Evolutionary conservation across 2,888 invertebrate genomes (phyloP).

Genomic region (Drosophila anceps): DNA sequence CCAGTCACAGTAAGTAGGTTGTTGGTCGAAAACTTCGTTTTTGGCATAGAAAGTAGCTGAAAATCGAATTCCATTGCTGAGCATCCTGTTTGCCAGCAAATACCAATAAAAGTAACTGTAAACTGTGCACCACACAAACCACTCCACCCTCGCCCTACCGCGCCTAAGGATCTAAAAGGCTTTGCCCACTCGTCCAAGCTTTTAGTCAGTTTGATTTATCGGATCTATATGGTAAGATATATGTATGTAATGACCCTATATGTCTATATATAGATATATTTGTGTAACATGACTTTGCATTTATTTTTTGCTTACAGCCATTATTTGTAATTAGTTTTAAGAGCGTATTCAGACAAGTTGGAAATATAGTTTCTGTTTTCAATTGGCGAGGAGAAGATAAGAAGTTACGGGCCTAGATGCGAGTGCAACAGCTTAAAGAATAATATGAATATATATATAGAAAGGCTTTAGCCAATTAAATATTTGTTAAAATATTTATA

Average conservation of each 20-base stretch:
- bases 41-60: slow-evolving; percentile 76
- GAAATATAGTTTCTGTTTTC: background rate
- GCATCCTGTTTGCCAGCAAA: slow-evolving; percentile 56
- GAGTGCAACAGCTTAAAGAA: background rate
- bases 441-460: background rate
- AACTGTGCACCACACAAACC: slow-evolving; percentile 9
- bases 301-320: slow-evolving; percentile 11
- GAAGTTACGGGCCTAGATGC: background rate
- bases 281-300: slow-evolving; percentile 17
- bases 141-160: background rate
- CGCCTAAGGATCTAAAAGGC: slow-evolving; percentile 1
- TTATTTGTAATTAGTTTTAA: slow-evolving; percentile 44
- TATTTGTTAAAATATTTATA: background rate
- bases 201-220: slow-evolving; percentile 49
- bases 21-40: slow-evolving; percentile 54
- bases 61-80: slow-evolving; percentile 70
- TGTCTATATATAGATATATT: background rate
- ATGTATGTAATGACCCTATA: slow-evolving; percentile 2
- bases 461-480: too few species aligned
- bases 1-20: slow-evolving; percentile 65
- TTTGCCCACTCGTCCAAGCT: slow-evolving; percentile 13
- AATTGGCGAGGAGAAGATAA: background rate
- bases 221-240: slow-evolving; percentile 1
- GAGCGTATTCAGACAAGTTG: background rate
- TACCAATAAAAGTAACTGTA: slow-evolving; percentile 72